Base-by-base conservation (phyloP, 1,140 invertebrate species). In the Cotesia typhae region DNA sequence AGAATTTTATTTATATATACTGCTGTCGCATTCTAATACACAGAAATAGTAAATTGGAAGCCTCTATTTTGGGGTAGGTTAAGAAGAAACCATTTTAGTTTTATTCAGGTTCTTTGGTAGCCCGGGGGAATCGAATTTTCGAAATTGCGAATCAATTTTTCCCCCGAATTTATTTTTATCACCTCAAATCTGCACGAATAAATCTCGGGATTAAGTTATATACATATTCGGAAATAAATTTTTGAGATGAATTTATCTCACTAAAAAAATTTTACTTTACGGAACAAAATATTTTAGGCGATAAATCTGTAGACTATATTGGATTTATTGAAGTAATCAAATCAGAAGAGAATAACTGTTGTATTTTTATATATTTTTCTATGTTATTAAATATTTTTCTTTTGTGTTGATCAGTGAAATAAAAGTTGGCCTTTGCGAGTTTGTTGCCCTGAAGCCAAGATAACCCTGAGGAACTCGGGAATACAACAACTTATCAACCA, bases 391-490 rank as follows among this genome's bases (percentile, higher is more conserved):
- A 47, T 47, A 47, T 55, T 37, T 53, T 74, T 57, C 20, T 71
- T 53, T 74, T 59, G 65, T 59, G 67, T 37, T 53, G 63, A 57
- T 55, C 67, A 66, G 36, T 36, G 6, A 63, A n/a, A 47, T 17
- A 20, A 3, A 73, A 70, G 55, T 38, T 64, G 69, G 28, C 67
- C 67, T 57, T 68, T 59, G 64, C 47, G 73, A 69, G 76, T 77
- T 77, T 74, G 74, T 77, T 77, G 76, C 60, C 76, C 76, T 73
- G 69, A 38, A 53, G 74, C 70, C 52, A 68, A 53, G 76, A 77
- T 76, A 75, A 77, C 73, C 76, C 76, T 75, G 67, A 75, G 67
- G 74, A 73, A 75, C 70, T 67, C 67, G 60, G 74, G 74, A 72
- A 74, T 73, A 73, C 66, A 70, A 73, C 37, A 66, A 60, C 74